Percentiles rank a stretch among this genome's conserved stretches.
Conservation (phyloP, 2,888 invertebrate genomes). For the Nomada hirtipes region DNA sequence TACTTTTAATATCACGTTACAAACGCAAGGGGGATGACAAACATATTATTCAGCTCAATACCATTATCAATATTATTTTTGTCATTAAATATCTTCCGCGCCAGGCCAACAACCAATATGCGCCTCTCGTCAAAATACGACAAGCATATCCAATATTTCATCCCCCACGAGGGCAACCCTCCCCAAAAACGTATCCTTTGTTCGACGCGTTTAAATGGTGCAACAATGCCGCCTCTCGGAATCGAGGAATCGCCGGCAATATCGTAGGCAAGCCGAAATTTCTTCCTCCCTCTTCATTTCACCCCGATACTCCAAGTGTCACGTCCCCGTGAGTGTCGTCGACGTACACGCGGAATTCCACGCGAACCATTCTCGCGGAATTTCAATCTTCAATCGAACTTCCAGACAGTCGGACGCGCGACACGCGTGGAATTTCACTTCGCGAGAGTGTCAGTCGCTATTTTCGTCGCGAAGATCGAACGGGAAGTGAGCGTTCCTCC, state of each 20-base stretch:
- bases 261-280: slow-evolving; percentile 2
- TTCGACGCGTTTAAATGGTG: background rate
- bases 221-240: background rate
- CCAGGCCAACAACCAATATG: too few relatives aligned
- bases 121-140: background rate
- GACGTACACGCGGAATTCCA: slow-evolving; percentile 35
- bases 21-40: too few relatives aligned
- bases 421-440: slow-evolving; percentile 54
- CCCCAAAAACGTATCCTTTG: background rate
- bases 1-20: too few relatives aligned
- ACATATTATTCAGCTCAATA: too few relatives aligned
- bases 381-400: slow-evolving; percentile 69
- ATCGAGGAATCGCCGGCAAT: slow-evolving; percentile 34
- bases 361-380: slow-evolving; percentile 47
- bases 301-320: slow-evolving; percentile 34
- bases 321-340: slow-evolving; percentile 19
- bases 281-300: slow-evolving; percentile 40
- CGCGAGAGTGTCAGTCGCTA: background rate
- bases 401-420: slow-evolving; percentile 41
- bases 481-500: slow-evolving; percentile 26
- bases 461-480: slow-evolving; percentile 3
- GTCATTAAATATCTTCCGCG: too few relatives aligned
- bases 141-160: slow-evolving; percentile 10
- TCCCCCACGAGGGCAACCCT: background rate
- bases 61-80: too few relatives aligned